Evolutionary conservation across 2,888 invertebrate species (phyloP).

Genomic region (Chloromyia formosa): DNA sequence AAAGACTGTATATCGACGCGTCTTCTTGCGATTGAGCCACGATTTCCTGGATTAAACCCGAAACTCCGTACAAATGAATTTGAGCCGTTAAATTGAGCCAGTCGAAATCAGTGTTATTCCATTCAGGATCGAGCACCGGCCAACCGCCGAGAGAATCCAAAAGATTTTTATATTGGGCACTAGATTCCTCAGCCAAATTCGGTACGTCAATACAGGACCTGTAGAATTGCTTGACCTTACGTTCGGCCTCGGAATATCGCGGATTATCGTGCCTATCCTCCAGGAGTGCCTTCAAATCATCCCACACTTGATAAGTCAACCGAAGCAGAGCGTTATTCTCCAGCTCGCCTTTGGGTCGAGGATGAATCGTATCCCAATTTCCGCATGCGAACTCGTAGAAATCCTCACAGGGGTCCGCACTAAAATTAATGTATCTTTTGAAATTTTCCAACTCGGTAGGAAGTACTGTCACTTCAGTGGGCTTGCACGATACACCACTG

Average conservation of each 20-base stretch:
- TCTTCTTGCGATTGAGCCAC: constrained; percentile 89
- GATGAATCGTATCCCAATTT: constrained; percentile 79
- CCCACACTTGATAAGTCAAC: constrained; percentile 69
- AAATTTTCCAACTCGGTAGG: not conserved
- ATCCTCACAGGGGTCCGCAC: constrained; percentile 76
- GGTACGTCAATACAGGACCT: constrained; percentile 83
- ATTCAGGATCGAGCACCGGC: constrained; percentile 74
- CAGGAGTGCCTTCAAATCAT: constrained; percentile 74
- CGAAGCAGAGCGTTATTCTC: constrained; percentile 83
- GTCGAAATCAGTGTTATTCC: constrained; percentile 72
- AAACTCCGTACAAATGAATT: constrained; percentile 79
- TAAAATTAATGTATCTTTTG: constrained; percentile 73
- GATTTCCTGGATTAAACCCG: constrained; percentile 80
- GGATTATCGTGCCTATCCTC: constrained; percentile 69
- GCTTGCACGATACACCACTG: not conserved
- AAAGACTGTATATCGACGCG: constrained; percentile 82
- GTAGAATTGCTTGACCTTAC: constrained; percentile 81
- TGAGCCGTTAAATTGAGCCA: constrained; percentile 75
- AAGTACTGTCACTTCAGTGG: not conserved
- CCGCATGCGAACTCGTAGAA: constrained; percentile 84
- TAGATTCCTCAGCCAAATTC: constrained; percentile 73
- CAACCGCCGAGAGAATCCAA: constrained; percentile 80
- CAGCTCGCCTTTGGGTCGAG: constrained; percentile 83
- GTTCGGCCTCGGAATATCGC: constrained; percentile 66
- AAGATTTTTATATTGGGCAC: constrained; percentile 71